Evolutionary conservation across 2,888 invertebrate species (phyloP).

Genomic region (Papilio demoleus): DNA sequence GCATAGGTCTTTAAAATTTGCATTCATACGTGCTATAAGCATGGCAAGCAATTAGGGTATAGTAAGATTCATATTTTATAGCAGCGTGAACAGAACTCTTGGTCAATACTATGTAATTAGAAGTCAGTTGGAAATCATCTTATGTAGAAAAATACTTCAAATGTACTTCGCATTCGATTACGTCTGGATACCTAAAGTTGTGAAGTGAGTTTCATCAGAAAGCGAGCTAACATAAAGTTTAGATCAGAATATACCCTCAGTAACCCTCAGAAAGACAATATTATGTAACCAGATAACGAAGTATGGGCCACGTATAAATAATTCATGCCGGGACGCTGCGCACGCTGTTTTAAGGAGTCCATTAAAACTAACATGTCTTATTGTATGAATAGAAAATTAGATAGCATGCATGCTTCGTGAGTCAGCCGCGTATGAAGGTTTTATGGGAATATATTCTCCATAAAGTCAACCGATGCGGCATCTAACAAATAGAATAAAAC

Average conservation of each 20-base stretch:
- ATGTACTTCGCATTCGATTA: too few species aligned
- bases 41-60: constrained; percentile 67
- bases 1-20: constrained; percentile 64
- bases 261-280: constrained; percentile 54
- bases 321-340: constrained; percentile 71
- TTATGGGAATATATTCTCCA: constrained; percentile 34
- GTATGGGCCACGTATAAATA: constrained; percentile 63
- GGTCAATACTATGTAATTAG: too few species aligned
- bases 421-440: constrained; percentile 19
- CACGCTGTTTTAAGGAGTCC: constrained; percentile 57
- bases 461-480: constrained; percentile 1
- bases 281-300: constrained; percentile 78
- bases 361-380: constrained; percentile 38
- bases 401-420: constrained; percentile 35
- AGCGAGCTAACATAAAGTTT: background rate
- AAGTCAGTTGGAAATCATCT: too few species aligned
- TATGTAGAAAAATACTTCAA: too few species aligned
- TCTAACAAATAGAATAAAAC: constrained; percentile 27
- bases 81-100: too few species aligned
- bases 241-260: constrained; percentile 52
- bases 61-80: background rate
- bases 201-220: constrained; percentile 34
- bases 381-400: constrained; percentile 39
- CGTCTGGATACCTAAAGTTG: background rate
- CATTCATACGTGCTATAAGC: constrained; percentile 70